phyloP scores from a whole-genome alignment of 2,113 vertebrate genomes.

The Tiliqua scincoides region DNA sequence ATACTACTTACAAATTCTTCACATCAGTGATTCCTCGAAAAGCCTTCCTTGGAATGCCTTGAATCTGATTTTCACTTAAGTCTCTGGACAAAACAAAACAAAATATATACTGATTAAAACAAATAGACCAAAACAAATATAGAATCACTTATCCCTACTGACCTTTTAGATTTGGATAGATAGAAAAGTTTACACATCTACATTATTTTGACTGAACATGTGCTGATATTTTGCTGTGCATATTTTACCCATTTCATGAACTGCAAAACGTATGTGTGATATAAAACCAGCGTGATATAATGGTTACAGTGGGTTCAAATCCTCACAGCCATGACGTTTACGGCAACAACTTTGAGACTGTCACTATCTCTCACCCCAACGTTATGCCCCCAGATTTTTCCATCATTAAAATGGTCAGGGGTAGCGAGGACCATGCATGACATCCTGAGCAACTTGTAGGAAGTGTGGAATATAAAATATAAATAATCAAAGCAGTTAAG shows the following conservation, averaged over 20 bases:
- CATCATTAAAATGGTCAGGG: too few relatives aligned
- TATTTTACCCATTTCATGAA: not conserved
- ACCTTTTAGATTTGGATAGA: not conserved
- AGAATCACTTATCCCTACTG: not conserved
- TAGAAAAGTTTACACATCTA: not conserved
- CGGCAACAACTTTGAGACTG: too few relatives aligned
- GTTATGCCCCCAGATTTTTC: too few relatives aligned
- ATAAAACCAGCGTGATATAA: too few relatives aligned
- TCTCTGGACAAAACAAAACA: constrained; percentile 82
- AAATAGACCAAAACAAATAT: not conserved
- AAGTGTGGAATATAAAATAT: too few relatives aligned
- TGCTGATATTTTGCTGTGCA: not conserved
- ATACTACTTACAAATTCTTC: constrained; percentile 95
- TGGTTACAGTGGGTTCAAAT: too few relatives aligned
- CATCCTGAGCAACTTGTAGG: too few relatives aligned
- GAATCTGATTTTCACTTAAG: constrained; percentile 98
- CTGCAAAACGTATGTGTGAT: not conserved
- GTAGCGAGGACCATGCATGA: too few relatives aligned
- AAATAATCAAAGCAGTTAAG: not conserved
- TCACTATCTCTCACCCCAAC: too few relatives aligned
- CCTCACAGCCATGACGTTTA: too few relatives aligned
- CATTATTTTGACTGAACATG: not conserved
- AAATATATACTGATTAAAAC: constrained; percentile 14
- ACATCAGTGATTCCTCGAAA: constrained; percentile 95
- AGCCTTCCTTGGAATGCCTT: constrained; percentile 96